Conservation (phyloP, 2,888 invertebrate species). For the Drosophila putrida region DNA sequence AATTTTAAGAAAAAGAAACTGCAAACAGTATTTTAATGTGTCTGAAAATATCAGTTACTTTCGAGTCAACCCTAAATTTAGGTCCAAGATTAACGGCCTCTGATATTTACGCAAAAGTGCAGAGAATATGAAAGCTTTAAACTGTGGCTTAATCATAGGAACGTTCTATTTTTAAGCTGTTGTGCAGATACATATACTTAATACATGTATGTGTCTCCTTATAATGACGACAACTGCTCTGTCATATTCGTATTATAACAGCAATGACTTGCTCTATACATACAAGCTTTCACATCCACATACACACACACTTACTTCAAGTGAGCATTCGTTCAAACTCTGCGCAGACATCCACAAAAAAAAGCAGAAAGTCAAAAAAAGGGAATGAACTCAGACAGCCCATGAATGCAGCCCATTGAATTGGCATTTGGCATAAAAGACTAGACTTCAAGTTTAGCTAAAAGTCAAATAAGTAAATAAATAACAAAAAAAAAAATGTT, state of each 20-base stretch:
- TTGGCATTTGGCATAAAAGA: slow-evolving; percentile 72
- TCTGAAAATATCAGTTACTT: too few species aligned
- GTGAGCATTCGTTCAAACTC: slow-evolving; percentile 51
- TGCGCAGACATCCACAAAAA: slow-evolving; percentile 44
- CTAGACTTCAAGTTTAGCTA: slow-evolving; percentile 75
- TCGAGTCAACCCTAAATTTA: too few species aligned
- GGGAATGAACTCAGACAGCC: slow-evolving; percentile 52
- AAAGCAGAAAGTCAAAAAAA: slow-evolving; percentile 56
- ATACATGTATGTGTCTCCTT: slow-evolving; percentile 31
- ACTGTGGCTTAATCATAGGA: neutral
- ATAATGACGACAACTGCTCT: slow-evolving; percentile 66
- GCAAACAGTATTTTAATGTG: too few species aligned
- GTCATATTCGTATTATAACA: slow-evolving; percentile 28
- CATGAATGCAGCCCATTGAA: slow-evolving; percentile 74
- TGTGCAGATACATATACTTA: slow-evolving; percentile 22
- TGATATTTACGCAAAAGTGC: neutral
- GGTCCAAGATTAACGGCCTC: too few species aligned
- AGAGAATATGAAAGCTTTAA: neutral
- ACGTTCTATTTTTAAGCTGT: slow-evolving; percentile 11
- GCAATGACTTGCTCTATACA: slow-evolving; percentile 47
- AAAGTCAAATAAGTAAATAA: slow-evolving; percentile 71
- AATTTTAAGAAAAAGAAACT: neutral
- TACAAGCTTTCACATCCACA: neutral
- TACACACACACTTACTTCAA: slow-evolving; percentile 14
- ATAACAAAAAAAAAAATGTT: slow-evolving; percentile 49